Conservation (phyloP, 2,113 vertebrate species). For the Sphaerodactylus townsendi region DNA sequence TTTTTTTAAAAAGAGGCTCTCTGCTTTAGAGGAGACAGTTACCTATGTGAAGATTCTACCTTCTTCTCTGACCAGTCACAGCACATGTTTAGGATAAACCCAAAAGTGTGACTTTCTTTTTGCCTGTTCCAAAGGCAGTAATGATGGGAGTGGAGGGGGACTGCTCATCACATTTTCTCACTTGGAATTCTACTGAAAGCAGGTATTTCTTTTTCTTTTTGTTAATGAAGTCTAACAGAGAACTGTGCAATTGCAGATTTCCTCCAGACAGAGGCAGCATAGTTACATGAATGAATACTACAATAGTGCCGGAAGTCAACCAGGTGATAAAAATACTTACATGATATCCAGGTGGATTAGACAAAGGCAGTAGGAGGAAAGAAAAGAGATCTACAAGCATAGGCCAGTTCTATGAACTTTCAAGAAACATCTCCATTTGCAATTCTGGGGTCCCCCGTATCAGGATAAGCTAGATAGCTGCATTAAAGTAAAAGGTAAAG, state of each 20-base stretch:
- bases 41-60: no score
- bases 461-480: not conserved
- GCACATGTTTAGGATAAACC: no score
- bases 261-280: not conserved
- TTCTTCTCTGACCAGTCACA: no score
- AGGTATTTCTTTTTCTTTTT: not conserved
- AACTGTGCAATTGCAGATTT: not conserved
- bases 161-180: no score
- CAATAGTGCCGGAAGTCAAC: not conserved
- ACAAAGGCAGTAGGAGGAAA: not conserved
- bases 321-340: not conserved
- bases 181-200: no score
- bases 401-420: not conserved
- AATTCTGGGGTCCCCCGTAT: not conserved
- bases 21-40: no score
- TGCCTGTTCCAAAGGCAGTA: no score
- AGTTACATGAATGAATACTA: not conserved
- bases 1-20: no score
- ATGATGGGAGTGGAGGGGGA: no score
- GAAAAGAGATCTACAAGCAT: not conserved
- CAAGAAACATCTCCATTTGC: not conserved
- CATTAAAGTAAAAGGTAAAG: no score
- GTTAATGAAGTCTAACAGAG: not conserved
- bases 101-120: no score
- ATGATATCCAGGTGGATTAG: not conserved